Evolutionary conservation across 2,113 vertebrate species (phyloP), one percentile per base, ranked within the genome.

Genomic region (Delphinapterus leucas): DNA sequence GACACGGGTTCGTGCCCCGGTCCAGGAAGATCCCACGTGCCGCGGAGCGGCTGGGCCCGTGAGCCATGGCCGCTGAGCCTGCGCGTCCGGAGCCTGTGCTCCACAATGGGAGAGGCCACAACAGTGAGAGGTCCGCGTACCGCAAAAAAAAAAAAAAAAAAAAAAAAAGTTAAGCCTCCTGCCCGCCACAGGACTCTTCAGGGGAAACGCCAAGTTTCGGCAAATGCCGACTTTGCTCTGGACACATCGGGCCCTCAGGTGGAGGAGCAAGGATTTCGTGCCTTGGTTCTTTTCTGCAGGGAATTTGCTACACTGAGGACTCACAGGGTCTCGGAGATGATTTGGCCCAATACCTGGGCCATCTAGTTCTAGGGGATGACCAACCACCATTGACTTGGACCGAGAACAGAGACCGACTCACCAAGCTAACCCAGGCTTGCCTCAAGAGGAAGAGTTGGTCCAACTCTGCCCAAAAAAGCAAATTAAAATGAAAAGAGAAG

Each of bases 121-220:
- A 10, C 44, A 47, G 44, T 10, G 44, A 2, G 9, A 47, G 44
- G 44, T 9, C 2, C 9, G 44, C 44, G 9, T 47, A 47, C 44
- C 8, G 2, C 8, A 47, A 7, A 7, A 41, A 7, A 41, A 47
- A 47, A 47, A 47, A 47, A 44, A 44, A 44, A 44, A 47, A 47
- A 47, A 47, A 47, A 47, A 47, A 97, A 97, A 95, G 99, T 98
- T 99, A 98, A 89, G 47, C 47, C 47, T 49, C 47, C 47, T 49
- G 53, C 79, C 38, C 1, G 1, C 31, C 36, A 20, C 1, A 1
- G 33, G 41, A 3, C 49, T 31, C 18, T 53, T 2, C 2, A 0
- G 28, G 23, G 65, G 49, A 60, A 28, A 9, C 0, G 38, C 25
- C 8, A 13, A 10, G 8, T 63, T 36, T 15, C 49, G 74, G 49